Base-by-base conservation (phyloP, 1,140 invertebrate species). In the Aleiodes sp. region DNA sequence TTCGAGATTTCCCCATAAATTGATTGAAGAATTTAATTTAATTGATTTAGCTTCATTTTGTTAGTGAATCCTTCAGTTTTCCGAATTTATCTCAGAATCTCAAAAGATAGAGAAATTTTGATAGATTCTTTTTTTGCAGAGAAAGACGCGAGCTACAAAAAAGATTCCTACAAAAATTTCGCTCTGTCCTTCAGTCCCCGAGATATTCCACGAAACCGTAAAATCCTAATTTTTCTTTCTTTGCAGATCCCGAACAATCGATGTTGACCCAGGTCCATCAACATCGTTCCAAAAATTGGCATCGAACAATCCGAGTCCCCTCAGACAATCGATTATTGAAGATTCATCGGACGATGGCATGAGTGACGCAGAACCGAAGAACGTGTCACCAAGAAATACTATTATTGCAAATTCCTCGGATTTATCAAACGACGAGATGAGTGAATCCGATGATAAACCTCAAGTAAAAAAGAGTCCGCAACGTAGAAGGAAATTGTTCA, bases 401-500 rank as follows among this genome's bases (percentile, higher is more conserved):
- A 59, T 63, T 21, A 39, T 37, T 64, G 41, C 35, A 19, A 21
- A 59, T 4, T 26, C 43, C 7, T 28, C 29, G 1, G 57, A 61
- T 14, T 39, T 41, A 2, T 43, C 26, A 16, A 12, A 46, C 19
- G 16, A 26, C 39, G 28, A 59, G 16, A 56, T n/a, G 21, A 43
- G 41, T 33, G 41, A 26, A 37, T 12, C 12, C 9, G n/a, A 46
- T 59, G 9, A 29, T 16, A 19, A 28, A 35, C 9, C 12, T 4
- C 8, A 9, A 9, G 14, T 39, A 19, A 37, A 29, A 29, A 65
- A 19, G 9, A 14, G 7, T 33, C 16, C 3, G 12, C 10, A 10
- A 0, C 14, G 56, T 9, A 74, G 61, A 28, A 70, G 52, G 31
- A 74, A 69, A 66, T 72, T 74, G 35, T 65, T 72, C 10, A 63